Evolutionary conservation across 2,888 invertebrate genomes (phyloP), one percentile per base, ranked within the genome.

Genomic region (Hydroisotoma schaefferi): DNA sequence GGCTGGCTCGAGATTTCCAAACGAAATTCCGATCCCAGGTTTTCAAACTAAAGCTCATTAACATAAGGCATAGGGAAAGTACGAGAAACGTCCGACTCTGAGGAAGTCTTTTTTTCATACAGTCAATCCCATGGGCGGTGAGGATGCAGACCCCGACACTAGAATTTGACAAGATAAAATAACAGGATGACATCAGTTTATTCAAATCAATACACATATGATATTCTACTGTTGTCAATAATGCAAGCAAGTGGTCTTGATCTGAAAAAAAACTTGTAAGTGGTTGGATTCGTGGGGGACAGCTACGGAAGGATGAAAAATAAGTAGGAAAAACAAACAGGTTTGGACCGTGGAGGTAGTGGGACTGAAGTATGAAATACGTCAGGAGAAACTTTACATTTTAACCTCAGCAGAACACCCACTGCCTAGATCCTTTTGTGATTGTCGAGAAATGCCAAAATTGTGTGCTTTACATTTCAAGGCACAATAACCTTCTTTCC

Each of bases 1-100:
- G 78, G 4, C 85, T 82, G 75, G 89, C 88, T 72, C 90, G 81
- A 4, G 86, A 86, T 56, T 82, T 79, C 90, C 91, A 91, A 74
- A 88, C 88, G 52, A 81, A 78, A 75, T 89, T 90, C 68, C 89
- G 80, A n/a, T 83, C 77, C 66, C 85, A 79, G 0, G 87, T 87
- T 55, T 66, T 62, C 37, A 59, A 25, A 6, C 64, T 62, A 44
- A 68, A 68, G 60, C 59, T 65, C 55, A 67, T 59, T 44, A 69
- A 53, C 52, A 68, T 58, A 56, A 69, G 64, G 66, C 65, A 66
- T 40, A 68, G 59, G 47, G 51, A 47, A 49, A 65, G 26, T 28
- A 61, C 44, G 52, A 59, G 29, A 55, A 65, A 48, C 40, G 48
- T 58, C 27, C 57, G 55, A 46, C 47, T 22, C 22, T 43, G 46